Evolutionary conservation across 2,888 invertebrate species (phyloP).

Genomic region (Epirrhoe tristata): DNA sequence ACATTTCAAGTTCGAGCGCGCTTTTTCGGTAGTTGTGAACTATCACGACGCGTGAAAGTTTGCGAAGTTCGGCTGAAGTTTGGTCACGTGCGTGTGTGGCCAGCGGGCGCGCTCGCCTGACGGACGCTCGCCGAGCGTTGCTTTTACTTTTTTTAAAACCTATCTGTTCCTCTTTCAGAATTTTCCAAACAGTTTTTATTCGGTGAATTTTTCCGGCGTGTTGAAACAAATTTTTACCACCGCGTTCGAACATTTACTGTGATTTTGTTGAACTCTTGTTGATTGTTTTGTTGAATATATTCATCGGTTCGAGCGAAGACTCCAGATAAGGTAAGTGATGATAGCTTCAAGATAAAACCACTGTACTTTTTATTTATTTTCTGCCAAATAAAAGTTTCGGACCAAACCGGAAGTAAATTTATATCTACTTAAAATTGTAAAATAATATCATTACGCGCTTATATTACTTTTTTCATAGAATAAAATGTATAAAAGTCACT

Average conservation of each 20-base stretch:
- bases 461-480: background rate
- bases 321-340: slow-evolving; percentile 62
- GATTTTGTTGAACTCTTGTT: slow-evolving; percentile 78
- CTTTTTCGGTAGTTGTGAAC: slow-evolving; percentile 53
- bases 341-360: background rate
- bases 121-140: slow-evolving; percentile 52
- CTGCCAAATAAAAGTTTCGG: background rate
- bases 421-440: background rate
- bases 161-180: slow-evolving; percentile 46
- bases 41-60: slow-evolving; percentile 63
- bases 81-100: slow-evolving; percentile 75
- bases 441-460: background rate
- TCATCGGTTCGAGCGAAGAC: slow-evolving; percentile 47
- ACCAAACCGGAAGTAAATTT: slow-evolving; percentile 14
- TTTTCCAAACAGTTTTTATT: slow-evolving; percentile 51
- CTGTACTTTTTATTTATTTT: background rate
- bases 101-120: slow-evolving; percentile 59
- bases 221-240: slow-evolving; percentile 55
- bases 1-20: slow-evolving; percentile 54
- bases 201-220: slow-evolving; percentile 61
- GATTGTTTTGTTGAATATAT: slow-evolving; percentile 68
- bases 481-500: background rate
- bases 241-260: slow-evolving; percentile 74
- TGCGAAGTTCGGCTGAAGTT: slow-evolving; percentile 69
- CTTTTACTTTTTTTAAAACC: slow-evolving; percentile 46